Evolutionary conservation across 2,797 vertebrate species (phyloP).

Genomic region (Anolis apletophallus): DNA sequence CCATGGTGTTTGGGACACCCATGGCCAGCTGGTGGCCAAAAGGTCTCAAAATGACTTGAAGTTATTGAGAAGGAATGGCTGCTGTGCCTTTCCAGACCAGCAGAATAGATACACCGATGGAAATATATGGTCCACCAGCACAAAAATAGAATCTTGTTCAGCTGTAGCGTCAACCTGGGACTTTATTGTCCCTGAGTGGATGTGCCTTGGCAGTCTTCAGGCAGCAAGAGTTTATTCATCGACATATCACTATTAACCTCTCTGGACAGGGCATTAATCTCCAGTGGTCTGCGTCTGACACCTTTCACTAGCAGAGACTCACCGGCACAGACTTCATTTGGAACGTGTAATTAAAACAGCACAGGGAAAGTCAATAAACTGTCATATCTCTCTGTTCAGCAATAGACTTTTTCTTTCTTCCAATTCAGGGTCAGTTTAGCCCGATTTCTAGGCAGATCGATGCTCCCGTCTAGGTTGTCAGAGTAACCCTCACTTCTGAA

Average conservation of each 20-base stretch:
- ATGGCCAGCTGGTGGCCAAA: too few species aligned
- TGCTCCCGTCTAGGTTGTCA: background rate
- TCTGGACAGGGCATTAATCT: background rate
- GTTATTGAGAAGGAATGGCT: too few species aligned
- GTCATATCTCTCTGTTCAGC: conserved; percentile 13
- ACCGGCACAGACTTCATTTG: conserved; percentile 4
- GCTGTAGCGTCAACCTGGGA: background rate
- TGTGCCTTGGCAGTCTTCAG: background rate
- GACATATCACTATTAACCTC: background rate
- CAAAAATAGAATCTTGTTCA: too few species aligned
- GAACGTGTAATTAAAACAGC: conserved; percentile 52
- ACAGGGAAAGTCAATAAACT: conserved; percentile 54
- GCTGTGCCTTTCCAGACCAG: too few species aligned
- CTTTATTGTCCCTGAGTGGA: background rate
- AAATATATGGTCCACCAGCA: too few species aligned
- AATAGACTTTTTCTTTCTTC: background rate
- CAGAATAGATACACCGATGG: too few species aligned
- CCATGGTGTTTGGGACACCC: too few species aligned
- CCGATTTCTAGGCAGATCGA: accelerated
- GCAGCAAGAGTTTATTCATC: background rate
- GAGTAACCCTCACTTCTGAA: background rate
- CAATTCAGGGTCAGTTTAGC: conserved; percentile 28
- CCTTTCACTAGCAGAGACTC: conserved; percentile 15
- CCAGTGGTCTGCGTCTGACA: background rate
- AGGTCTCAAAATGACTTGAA: too few species aligned